These are phyloP conservation scores for Epistrophella euchroma DNA, from an alignment of 2,888 invertebrate species.

Conservation along the genomic window DNA sequence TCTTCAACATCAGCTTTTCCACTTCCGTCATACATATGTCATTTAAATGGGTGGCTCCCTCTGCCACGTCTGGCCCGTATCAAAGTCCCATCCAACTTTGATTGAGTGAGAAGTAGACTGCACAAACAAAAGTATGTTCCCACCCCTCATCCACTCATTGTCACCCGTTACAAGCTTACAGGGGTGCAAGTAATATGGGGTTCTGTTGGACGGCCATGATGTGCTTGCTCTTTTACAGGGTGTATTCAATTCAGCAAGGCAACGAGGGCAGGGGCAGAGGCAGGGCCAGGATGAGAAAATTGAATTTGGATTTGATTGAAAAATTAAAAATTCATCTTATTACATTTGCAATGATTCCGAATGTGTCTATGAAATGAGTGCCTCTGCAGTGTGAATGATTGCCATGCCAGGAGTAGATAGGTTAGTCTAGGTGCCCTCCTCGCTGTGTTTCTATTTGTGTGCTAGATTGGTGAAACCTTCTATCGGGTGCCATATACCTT, in stretches of 20 bases:
- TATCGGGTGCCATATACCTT: constrained; percentile 19
- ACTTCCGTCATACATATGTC: constrained; percentile 70
- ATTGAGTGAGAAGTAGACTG: constrained; percentile 40
- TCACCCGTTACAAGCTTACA: constrained; percentile 40
- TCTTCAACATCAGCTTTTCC: constrained; percentile 64
- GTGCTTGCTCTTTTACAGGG: constrained; percentile 57
- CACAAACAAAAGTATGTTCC: not conserved
- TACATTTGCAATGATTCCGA: constrained; percentile 76
- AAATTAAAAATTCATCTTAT: constrained; percentile 76
- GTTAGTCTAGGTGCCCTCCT: not conserved
- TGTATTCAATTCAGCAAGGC: not conserved
- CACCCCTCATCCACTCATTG: constrained; percentile 43
- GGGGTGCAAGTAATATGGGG: not conserved
- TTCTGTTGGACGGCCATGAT: constrained; percentile 17
- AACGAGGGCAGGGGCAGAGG: not conserved
- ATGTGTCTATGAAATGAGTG: constrained; percentile 76
- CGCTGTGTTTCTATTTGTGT: constrained; percentile 1
- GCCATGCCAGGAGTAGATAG: constrained; percentile 43
- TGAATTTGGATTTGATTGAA: constrained; percentile 76
- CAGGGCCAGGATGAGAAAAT: constrained; percentile 60
- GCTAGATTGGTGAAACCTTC: constrained; percentile 18
- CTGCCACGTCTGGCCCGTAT: too few species aligned
- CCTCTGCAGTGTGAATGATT: constrained; percentile 66
- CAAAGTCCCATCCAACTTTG: constrained; percentile 27
- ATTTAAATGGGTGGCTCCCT: constrained; percentile 56